Percentiles rank a stretch among this genome's conserved stretches.
Evolutionary conservation across 2,888 invertebrate species (phyloP).

Genomic region (Ormyrus labotus): DNA sequence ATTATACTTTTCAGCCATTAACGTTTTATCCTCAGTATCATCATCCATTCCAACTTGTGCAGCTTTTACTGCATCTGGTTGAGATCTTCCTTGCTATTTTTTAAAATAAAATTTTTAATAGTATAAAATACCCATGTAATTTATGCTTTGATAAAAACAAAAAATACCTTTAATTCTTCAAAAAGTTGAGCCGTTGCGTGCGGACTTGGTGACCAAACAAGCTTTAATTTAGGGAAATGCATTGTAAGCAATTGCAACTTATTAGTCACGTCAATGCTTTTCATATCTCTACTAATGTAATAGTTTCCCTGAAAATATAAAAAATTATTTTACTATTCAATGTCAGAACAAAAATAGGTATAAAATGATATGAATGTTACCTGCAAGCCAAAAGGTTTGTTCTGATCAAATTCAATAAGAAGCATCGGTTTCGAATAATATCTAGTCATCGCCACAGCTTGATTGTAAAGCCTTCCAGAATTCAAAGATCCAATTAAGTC

Average conservation of each 20-base stretch:
- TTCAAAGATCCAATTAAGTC: slow-evolving; percentile 97
- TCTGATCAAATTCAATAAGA: slow-evolving; percentile 96
- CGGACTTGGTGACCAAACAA: slow-evolving; percentile 98
- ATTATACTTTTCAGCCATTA: slow-evolving; percentile 82
- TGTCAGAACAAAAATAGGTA: background rate
- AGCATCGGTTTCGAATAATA: slow-evolving; percentile 92
- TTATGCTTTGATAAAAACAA: slow-evolving; percentile 1
- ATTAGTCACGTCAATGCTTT: slow-evolving; percentile 87
- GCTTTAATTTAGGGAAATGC: slow-evolving; percentile 93
- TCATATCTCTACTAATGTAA: slow-evolving; percentile 86
- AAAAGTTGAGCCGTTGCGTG: slow-evolving; percentile 97
- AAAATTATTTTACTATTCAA: slow-evolving; percentile 4
- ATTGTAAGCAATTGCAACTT: slow-evolving; percentile 94
- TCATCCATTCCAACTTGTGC: slow-evolving; percentile 84
- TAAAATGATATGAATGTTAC: slow-evolving; percentile 73
- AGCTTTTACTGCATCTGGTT: slow-evolving; percentile 87
- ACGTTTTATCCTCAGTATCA: slow-evolving; percentile 76
- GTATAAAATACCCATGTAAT: slow-evolving; percentile 1
- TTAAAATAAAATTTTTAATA: slow-evolving; percentile 2
- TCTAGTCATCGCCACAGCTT: slow-evolving; percentile 95
- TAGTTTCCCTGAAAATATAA: slow-evolving; percentile 83
- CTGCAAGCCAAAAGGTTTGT: slow-evolving; percentile 92
- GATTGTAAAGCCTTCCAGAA: slow-evolving; percentile 95
- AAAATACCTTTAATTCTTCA: slow-evolving; percentile 90
- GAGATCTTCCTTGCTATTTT: slow-evolving; percentile 84